phyloP scores from a whole-genome alignment of 2,797 vertebrate genomes.

The Erethizon dorsatum region DNA sequence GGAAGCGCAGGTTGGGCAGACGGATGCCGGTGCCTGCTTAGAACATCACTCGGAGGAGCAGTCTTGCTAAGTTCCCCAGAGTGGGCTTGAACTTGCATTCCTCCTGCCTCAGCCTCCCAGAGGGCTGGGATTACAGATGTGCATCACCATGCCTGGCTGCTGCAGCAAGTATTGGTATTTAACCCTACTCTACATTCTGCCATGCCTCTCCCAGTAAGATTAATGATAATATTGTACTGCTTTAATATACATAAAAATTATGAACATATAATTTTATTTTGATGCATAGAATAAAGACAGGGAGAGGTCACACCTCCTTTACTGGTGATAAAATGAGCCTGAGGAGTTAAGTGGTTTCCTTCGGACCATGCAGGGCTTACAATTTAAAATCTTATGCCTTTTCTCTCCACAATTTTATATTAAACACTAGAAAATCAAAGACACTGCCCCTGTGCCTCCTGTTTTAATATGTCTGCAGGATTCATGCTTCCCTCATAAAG shows the following conservation, averaged over 20 bases:
- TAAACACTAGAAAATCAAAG: not conserved
- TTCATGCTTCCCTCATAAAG: not conserved
- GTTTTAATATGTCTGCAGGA: not conserved
- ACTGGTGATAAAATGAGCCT: not conserved
- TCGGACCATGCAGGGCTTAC: not conserved
- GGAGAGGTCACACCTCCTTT: not conserved
- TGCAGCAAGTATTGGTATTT: not conserved
- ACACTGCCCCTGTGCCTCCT: not conserved
- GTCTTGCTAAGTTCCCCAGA: not conserved
- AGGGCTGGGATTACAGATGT: not conserved
- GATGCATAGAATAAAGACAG: not conserved
- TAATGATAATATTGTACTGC: not conserved
- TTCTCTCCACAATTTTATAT: not conserved
- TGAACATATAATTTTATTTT: conserved; percentile 22
- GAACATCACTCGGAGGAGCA: not conserved
- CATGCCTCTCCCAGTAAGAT: not conserved
- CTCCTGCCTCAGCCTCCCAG: not conserved
- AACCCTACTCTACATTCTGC: not conserved
- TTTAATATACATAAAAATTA: not conserved
- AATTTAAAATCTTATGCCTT: not conserved
- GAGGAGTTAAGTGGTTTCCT: not conserved
- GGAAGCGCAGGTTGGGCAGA: not conserved
- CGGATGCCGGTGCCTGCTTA: not conserved
- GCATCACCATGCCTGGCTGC: not conserved
- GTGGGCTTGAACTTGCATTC: not conserved